Base-by-base conservation (phyloP, 64 coral and sea anemone species). In the Pachyseris speciosa region DNA sequence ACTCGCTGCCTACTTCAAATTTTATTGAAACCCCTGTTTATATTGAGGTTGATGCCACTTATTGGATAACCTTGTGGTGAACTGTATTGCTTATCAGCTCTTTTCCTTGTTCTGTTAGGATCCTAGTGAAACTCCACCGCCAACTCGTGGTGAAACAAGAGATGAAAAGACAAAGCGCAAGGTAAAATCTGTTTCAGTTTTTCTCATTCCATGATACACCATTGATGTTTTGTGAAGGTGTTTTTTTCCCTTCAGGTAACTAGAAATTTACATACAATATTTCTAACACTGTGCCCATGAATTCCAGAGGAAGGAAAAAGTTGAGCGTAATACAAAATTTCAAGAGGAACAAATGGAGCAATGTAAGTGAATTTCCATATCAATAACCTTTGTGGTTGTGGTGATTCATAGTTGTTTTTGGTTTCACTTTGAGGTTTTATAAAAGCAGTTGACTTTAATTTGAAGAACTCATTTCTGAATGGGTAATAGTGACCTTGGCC, bases 91-190 rank as follows among this genome's bases (percentile, higher is more conserved):
- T 4, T 45, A 45, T 45, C 4, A 17, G 17, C 33, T 5, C 2
- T 84, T 19, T n/a, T 64, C 3, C 33, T 64, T 31, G 2, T 64
- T 76, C 81, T 73, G 5, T 1, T 59, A 99, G 97, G 97, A 99
- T 86, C 97, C 97, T 25, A 93, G 89, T 32, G 86, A 93, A 24
- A 99, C 97, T 57, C 97, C 97, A 17, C 85, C 89, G 17, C 97
- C 97, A 38, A 99, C 97, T 0, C 55, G 93, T 19, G 97, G 87
- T 43, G 97, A 99, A 99, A 99, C 93, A 73, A 99, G 97, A 78
- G 89, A 93, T 29, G 97, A 99, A 93, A 99, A 99, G 79, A 51
- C 78, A n/a, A 85, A 93, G 81, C 75, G 97, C 90, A 99, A 86
- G 90, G 97, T 99, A 95, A 51, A 8, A 8, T n/a, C n/a, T n/a